Conservation (phyloP, 2,888 invertebrate genomes). For the Argyresthia albistria region DNA sequence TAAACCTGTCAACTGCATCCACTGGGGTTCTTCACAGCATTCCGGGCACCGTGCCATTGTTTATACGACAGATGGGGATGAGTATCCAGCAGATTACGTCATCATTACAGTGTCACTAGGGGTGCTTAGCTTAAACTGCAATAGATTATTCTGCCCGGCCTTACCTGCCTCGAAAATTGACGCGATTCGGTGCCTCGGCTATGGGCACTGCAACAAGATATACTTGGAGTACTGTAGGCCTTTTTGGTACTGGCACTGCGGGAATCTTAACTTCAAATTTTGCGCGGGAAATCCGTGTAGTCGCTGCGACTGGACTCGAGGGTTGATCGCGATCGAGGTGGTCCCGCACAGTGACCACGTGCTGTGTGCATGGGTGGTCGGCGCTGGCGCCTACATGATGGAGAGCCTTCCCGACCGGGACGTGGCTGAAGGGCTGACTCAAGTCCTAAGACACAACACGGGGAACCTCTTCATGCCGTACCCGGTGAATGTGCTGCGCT, state of each 20-base stretch:
- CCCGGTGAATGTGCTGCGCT: conserved; percentile 76
- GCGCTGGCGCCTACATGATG: conserved; percentile 76
- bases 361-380: conserved; percentile 79
- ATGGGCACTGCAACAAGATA: conserved; percentile 83
- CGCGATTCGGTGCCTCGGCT: conserved; percentile 78
- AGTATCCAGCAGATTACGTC: conserved; percentile 83
- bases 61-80: conserved; percentile 77
- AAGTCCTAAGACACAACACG: conserved; percentile 74
- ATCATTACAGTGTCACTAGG: conserved; percentile 85
- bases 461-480: conserved; percentile 76
- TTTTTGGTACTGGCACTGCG: conserved; percentile 80
- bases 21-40: conserved; percentile 76
- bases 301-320: conserved; percentile 79
- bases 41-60: conserved; percentile 66
- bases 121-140: conserved; percentile 76
- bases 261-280: conserved; percentile 76
- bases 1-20: conserved; percentile 79
- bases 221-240: conserved; percentile 82
- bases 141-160: conserved; percentile 78
- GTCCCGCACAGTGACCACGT: conserved; percentile 80
- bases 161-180: conserved; percentile 79
- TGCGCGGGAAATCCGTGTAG: conserved; percentile 61
- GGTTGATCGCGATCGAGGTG: conserved; percentile 78
- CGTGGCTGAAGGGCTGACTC: conserved; percentile 76
- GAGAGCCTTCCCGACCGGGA: conserved; percentile 78